Evolutionary conservation across 1,140 invertebrate species (phyloP).

Genomic region (Drosophila ogumai): DNA sequence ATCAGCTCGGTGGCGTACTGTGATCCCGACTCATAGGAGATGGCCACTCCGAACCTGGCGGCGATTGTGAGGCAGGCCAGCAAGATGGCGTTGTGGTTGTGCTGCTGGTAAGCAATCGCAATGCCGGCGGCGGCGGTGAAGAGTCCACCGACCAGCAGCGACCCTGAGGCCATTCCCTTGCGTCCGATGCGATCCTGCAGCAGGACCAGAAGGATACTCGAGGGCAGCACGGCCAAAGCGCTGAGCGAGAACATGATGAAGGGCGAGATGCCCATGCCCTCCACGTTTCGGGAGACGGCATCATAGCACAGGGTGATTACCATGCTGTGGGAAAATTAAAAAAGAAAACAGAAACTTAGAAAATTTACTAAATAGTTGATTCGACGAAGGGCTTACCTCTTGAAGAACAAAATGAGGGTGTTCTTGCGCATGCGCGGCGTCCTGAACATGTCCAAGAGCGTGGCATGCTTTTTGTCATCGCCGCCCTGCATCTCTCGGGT

Average conservation of each 20-base stretch:
- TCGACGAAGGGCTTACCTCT: slow-evolving; percentile 84
- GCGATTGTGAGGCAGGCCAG: slow-evolving; percentile 86
- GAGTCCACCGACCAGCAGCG: slow-evolving; percentile 86
- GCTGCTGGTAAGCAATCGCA: slow-evolving; percentile 79
- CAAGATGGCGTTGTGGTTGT: slow-evolving; percentile 83
- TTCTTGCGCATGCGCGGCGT: slow-evolving; percentile 87
- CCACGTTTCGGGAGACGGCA: slow-evolving; percentile 88
- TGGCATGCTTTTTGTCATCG: slow-evolving; percentile 75
- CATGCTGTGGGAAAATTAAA: slow-evolving; percentile 80
- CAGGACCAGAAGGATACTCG: slow-evolving; percentile 86
- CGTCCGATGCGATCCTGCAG: slow-evolving; percentile 87
- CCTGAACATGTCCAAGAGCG: slow-evolving; percentile 86
- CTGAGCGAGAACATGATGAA: slow-evolving; percentile 87
- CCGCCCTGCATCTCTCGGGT: slow-evolving; percentile 73
- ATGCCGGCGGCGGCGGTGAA: slow-evolving; percentile 85
- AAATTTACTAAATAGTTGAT: neutral
- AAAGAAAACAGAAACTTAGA: neutral
- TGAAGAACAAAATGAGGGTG: slow-evolving; percentile 86
- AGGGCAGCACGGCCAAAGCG: slow-evolving; percentile 87
- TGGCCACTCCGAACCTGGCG: slow-evolving; percentile 88
- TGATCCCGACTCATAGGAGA: slow-evolving; percentile 88
- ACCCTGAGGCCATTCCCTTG: slow-evolving; percentile 87
- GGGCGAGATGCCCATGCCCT: slow-evolving; percentile 86
- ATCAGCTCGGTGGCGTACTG: slow-evolving; percentile 89
- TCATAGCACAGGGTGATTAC: slow-evolving; percentile 88